Evolutionary conservation across 2,797 vertebrate species (phyloP).

Genomic region (Cirrhinus molitorella): DNA sequence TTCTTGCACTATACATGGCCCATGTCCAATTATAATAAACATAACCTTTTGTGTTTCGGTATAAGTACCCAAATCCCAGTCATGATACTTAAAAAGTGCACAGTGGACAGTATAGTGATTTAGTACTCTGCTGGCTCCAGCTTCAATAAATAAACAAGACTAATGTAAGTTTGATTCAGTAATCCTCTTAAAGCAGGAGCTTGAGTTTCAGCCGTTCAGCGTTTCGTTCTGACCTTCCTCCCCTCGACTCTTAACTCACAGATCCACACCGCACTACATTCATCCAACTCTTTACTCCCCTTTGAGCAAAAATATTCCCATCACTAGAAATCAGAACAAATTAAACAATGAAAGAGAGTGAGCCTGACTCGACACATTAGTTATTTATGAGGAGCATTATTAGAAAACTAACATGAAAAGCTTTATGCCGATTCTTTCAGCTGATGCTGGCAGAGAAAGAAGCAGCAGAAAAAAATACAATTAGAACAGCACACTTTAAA

Average conservation of each 20-base stretch:
- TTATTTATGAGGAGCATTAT: neutral
- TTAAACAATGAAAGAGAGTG: slow-evolving; percentile 12
- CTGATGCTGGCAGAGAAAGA: neutral
- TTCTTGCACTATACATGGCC: neutral
- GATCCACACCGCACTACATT: slow-evolving; percentile 39
- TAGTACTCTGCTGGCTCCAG: slow-evolving; percentile 16
- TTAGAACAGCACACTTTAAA: neutral
- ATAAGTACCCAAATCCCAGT: neutral
- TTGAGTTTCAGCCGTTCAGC: neutral
- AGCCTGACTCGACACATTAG: neutral
- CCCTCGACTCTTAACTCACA: neutral
- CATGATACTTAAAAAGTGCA: neutral
- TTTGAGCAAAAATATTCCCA: slow-evolving; percentile 8
- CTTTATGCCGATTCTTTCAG: neutral
- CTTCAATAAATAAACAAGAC: slow-evolving; percentile 6
- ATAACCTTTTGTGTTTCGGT: neutral
- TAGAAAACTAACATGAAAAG: neutral
- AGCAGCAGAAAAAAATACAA: too few species aligned
- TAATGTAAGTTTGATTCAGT: slow-evolving; percentile 36
- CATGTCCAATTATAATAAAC: slow-evolving; percentile 8
- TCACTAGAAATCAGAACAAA: neutral
- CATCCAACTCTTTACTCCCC: slow-evolving; percentile 2
- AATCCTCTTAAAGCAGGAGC: slow-evolving; percentile 19
- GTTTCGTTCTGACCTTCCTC: neutral
- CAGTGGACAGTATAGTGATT: slow-evolving; percentile 18